phyloP scores from a whole-genome alignment of 1,140 invertebrate species.

The Lithobius niger region DNA sequence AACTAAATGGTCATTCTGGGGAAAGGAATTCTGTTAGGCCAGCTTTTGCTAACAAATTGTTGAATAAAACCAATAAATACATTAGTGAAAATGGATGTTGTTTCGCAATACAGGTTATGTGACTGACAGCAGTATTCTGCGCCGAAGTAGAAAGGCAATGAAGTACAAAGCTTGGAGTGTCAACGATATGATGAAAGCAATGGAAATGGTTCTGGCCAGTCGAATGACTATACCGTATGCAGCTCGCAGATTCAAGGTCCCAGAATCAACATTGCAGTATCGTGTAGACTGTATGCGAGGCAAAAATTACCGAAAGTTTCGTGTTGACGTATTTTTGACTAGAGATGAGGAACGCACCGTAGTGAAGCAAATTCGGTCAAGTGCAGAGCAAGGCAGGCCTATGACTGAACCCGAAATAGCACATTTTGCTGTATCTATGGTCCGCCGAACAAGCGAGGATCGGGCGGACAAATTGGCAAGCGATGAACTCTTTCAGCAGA shows the following conservation, averaged over 20 bases:
- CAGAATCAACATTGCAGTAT: conserved; percentile 5
- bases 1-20: too few relatives aligned
- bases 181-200: conserved; percentile 7
- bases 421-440: neutral
- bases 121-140: neutral
- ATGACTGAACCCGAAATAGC: neutral
- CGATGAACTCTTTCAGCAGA: neutral
- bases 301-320: conserved; percentile 2
- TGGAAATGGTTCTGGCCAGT: neutral
- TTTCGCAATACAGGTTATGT: too few relatives aligned
- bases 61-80: too few relatives aligned
- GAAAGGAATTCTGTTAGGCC: too few relatives aligned
- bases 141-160: conserved; percentile 2
- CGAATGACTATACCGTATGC: neutral
- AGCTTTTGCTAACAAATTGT: too few relatives aligned
- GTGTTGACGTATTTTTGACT: neutral
- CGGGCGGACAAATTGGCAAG: neutral
- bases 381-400: neutral
- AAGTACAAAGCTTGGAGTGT: conserved; percentile 5
- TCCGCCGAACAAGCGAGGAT: neutral
- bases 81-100: too few relatives aligned
- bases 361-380: neutral
- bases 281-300: conserved; percentile 3
- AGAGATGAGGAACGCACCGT: neutral
- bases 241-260: neutral